Percentiles rank a stretch among this genome's conserved stretches.
These are phyloP conservation scores for Zaprionus bogoriensis DNA, from an alignment of 2,888 invertebrate genomes.

Conservation along the genomic window DNA sequence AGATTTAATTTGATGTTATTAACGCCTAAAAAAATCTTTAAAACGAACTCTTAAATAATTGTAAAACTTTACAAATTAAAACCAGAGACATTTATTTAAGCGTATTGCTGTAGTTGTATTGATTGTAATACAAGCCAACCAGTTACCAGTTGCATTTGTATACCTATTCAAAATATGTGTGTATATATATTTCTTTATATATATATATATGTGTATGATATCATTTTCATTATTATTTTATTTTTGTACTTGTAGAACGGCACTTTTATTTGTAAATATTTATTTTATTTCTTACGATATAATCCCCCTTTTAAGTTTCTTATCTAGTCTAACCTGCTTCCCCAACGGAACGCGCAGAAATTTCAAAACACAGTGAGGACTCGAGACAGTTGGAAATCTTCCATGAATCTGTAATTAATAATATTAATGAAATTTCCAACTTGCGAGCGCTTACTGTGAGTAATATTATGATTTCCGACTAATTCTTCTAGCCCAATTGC, in stretches of 20 bases:
- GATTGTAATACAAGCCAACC: constrained; percentile 32
- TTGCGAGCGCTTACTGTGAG: not conserved
- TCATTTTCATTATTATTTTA: constrained; percentile 19
- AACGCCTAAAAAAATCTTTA: constrained; percentile 39
- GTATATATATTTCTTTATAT: constrained; percentile 23
- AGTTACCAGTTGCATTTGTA: constrained; percentile 24
- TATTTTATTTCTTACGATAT: constrained; percentile 12
- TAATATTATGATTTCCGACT: constrained; percentile 36
- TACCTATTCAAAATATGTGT: constrained; percentile 9
- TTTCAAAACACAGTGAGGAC: not conserved
- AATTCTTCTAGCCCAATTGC: constrained; percentile 62
- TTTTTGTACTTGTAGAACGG: constrained; percentile 74
- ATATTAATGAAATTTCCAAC: not conserved
- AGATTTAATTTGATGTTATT: constrained; percentile 67
- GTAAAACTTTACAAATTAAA: constrained; percentile 30
- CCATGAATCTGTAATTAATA: not conserved
- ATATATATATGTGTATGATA: constrained; percentile 22
- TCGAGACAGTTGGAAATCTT: not conserved
- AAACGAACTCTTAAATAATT: constrained; percentile 37
- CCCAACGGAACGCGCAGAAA: constrained; percentile 35
- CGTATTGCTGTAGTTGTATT: constrained; percentile 56
- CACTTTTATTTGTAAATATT: constrained; percentile 48
- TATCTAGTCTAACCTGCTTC: constrained; percentile 46
- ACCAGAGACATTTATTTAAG: constrained; percentile 43
- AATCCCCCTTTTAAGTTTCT: constrained; percentile 2